These are phyloP conservation scores for Astyanax mexicanus DNA, from an alignment of 2,797 vertebrate species.

Conservation along the genomic window DNA sequence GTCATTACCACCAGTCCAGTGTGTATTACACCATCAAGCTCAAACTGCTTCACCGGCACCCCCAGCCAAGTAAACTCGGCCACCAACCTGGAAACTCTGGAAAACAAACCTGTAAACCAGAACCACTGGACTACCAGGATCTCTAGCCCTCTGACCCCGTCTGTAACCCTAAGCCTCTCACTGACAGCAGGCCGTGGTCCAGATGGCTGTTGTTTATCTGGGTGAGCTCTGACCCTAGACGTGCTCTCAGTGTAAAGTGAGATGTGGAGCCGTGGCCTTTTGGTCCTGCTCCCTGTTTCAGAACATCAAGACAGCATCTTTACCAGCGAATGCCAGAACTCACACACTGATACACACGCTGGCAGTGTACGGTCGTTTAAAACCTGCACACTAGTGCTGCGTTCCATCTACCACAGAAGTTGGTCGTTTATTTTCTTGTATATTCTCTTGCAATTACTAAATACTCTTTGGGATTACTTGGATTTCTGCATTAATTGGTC, in stretches of 20 bases:
- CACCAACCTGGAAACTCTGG: not conserved
- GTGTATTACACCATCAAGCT: conserved; percentile 39
- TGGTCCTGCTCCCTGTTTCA: not conserved
- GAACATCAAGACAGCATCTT: not conserved
- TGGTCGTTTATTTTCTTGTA: too few species aligned
- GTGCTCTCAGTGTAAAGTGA: conserved; percentile 5
- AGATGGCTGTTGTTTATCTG: conserved; percentile 16
- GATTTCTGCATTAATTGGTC: too few species aligned
- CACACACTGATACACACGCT: not conserved
- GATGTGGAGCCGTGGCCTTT: conserved; percentile 18
- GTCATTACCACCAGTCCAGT: conserved; percentile 4
- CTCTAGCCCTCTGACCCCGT: not conserved
- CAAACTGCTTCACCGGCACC: not conserved
- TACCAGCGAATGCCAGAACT: not conserved
- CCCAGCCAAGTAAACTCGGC: not conserved
- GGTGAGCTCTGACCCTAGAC: conserved; percentile 45
- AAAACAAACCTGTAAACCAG: not conserved
- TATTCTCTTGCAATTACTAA: too few species aligned
- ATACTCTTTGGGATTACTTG: too few species aligned
- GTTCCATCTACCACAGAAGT: too few species aligned
- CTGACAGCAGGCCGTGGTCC: conserved; percentile 29
- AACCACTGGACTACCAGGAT: not conserved
- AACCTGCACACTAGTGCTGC: too few species aligned
- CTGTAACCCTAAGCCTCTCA: conserved; percentile 16
- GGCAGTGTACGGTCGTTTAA: not conserved